phyloP scores from a whole-genome alignment of 2,888 invertebrate species.

The Pterostichus madidus region DNA sequence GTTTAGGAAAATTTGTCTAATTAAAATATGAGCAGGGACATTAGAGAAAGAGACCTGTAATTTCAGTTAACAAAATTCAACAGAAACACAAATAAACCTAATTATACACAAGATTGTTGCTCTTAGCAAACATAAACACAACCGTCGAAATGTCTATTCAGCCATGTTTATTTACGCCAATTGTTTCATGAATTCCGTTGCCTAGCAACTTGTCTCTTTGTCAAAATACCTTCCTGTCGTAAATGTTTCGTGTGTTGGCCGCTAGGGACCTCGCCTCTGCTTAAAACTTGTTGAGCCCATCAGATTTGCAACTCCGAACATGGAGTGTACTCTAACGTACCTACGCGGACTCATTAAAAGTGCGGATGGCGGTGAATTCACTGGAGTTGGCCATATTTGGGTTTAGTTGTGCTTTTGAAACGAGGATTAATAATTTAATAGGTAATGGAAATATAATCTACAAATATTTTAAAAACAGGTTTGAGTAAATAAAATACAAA shows the following conservation, averaged over 20 bases:
- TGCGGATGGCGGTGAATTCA: not conserved
- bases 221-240: constrained; percentile 10
- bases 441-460: constrained; percentile 6
- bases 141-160: constrained; percentile 28
- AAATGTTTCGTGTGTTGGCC: constrained; percentile 14
- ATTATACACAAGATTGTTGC: constrained; percentile 38
- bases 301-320: not conserved
- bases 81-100: constrained; percentile 3
- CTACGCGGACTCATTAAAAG: not conserved
- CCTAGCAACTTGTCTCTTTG: constrained; percentile 32
- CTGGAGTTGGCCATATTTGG: not conserved
- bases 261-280: not conserved
- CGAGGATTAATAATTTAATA: constrained; percentile 12
- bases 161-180: constrained; percentile 36
- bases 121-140: constrained; percentile 21
- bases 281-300: constrained; percentile 35
- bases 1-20: no score
- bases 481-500: constrained; percentile 35
- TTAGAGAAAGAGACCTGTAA: not conserved
- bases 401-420: constrained; percentile 7
- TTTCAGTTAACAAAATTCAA: not conserved
- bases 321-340: not conserved
- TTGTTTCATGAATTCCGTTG: constrained; percentile 23
- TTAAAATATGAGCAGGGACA: no score
- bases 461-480: not conserved